A percentile compares a stretch with the other conserved stretches of the same genome.
These are phyloP conservation scores for Leucopsar rothschildi DNA, from an alignment of 2,113 vertebrate genomes.

Conservation along the genomic window DNA sequence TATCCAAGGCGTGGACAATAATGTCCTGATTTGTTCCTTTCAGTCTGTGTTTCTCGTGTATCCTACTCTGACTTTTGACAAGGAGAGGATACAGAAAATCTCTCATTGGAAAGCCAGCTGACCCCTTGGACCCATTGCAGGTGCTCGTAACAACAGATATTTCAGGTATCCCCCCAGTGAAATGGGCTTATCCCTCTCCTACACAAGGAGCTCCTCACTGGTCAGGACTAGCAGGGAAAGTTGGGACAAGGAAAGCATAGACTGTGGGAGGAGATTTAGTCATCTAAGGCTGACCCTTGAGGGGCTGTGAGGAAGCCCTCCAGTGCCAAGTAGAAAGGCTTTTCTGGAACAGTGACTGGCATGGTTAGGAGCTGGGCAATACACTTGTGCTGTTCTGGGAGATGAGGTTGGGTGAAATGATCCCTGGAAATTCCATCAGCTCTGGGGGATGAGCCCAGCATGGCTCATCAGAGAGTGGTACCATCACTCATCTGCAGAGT, in stretches of 20 bases:
- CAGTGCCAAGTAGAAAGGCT: neutral
- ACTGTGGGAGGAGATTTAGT: neutral
- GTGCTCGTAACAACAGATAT: neutral
- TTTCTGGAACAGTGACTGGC: neutral
- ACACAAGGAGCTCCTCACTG: neutral
- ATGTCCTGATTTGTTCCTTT: neutral
- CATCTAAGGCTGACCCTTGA: neutral
- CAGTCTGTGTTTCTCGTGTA: neutral
- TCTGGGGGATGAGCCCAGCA: neutral
- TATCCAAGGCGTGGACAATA: neutral
- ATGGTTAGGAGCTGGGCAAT: neutral
- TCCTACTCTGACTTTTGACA: neutral
- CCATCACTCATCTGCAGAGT: neutral
- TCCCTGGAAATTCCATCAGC: rapidly evolving
- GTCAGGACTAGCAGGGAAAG: neutral
- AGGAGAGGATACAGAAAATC: neutral
- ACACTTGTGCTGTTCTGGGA: neutral
- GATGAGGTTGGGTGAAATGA: neutral
- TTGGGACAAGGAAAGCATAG: neutral
- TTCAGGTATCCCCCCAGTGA: neutral
- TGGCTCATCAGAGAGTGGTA: neutral
- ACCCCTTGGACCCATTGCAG: neutral
- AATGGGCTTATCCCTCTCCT: neutral
- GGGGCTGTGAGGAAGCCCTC: neutral
- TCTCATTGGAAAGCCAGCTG: neutral